Base-by-base conservation (phyloP, 2,113 vertebrate genomes). In the Rhabdomys dilectus region DNA sequence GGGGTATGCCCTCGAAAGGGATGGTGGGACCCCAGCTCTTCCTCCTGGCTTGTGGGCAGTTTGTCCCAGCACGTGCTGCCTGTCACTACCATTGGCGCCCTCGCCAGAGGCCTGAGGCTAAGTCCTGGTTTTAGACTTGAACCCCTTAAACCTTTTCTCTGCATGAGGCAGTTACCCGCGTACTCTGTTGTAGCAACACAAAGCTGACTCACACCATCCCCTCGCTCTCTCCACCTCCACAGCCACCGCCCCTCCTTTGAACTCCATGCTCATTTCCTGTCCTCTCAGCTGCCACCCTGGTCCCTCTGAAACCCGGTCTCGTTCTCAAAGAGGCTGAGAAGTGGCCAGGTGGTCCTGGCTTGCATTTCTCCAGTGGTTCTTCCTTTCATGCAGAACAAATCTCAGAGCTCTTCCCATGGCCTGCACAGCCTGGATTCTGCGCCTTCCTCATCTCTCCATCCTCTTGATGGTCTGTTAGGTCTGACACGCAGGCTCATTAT, bases 401-500 rank as follows among this genome's bases (percentile, higher is more conserved):
- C 56, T 81, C n/a, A 76, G 56, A 2, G 36, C n/a, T 70, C 42
- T 53, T 58, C 29, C 68, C 21, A 2, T 0, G 1, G 34, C 58
- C 73, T 58, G 72, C 42, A 34, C 45, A 16, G 66, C 48, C 86
- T 12, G 36, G 36, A 6, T 51, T 6, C 86, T 39, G 84, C 78
- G 84, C 78, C 78, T 62, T n/a, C 87, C 48, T 45, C 42, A 4
- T 31, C 53, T 51, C 53, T 39, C 16, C 19, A 0, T 10, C 85
- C 22, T 5, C n/a, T 48, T 17, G 21, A n/a, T 0, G 4, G 72
- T 82, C 92, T 45, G 73, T 72, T 0, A 2, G 89, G 36, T 58
- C 75, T 5, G 2, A 26, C 26, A 53, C 17, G 4, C 56, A 16
- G 60, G 60, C 29, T 21, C 0, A 0, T 34, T 53, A 5, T 9